phyloP scores from a whole-genome alignment of 2,888 invertebrate species.

The Nephrotoma guestfalica region DNA sequence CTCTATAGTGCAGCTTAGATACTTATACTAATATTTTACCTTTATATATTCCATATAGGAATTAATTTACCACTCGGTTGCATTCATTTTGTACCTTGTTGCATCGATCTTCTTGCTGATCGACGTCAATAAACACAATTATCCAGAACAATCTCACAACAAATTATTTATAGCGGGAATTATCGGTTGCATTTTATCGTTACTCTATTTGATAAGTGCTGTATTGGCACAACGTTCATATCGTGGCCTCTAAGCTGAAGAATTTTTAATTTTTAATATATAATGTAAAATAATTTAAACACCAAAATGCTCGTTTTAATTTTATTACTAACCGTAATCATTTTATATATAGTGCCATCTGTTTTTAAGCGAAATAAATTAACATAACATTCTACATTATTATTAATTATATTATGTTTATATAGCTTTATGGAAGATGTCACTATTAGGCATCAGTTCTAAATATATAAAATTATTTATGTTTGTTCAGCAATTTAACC shows the following conservation, averaged over 20 bases:
- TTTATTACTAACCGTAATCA: not conserved
- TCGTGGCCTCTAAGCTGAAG: conserved; percentile 45
- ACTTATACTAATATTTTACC: not conserved
- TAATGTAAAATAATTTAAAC: not conserved
- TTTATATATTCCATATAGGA: conserved; percentile 39
- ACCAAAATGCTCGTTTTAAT: not conserved
- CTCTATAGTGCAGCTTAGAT: conserved; percentile 5
- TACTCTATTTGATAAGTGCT: conserved; percentile 59
- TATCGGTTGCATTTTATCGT: conserved; percentile 55
- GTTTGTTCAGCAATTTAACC: not conserved
- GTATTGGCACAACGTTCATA: conserved; percentile 63
- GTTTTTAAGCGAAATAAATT: not conserved
- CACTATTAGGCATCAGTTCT: not conserved
- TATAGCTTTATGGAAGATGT: not conserved
- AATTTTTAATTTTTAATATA: not conserved
- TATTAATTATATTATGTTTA: not conserved
- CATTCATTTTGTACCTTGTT: conserved; percentile 54
- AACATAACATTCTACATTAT: not conserved
- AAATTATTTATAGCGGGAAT: not conserved
- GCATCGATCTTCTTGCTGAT: conserved; percentile 39
- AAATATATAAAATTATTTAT: not conserved
- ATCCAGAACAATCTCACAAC: not conserved
- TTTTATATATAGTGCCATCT: not conserved
- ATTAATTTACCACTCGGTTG: conserved; percentile 64
- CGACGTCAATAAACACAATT: not conserved